These are phyloP conservation scores for Oscheius sp. DNA, from an alignment of 2,888 invertebrate genomes.

Conservation along the genomic window DNA sequence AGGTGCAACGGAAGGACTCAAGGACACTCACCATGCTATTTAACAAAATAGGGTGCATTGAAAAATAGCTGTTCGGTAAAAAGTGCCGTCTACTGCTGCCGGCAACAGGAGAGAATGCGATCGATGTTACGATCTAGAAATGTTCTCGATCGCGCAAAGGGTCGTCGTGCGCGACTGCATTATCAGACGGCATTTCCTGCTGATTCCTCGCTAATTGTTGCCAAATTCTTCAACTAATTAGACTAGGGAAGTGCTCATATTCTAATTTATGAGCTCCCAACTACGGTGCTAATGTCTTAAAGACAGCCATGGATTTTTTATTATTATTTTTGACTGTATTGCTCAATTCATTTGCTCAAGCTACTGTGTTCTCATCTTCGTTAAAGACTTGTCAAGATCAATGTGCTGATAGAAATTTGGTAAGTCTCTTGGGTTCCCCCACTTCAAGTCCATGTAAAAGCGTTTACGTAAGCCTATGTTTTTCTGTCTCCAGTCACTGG, in stretches of 20 bases:
- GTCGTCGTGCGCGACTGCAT: constrained; percentile 32
- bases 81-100: constrained; percentile 18
- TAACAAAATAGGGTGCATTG: too few relatives aligned
- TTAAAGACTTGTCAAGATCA: constrained; percentile 63
- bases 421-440: constrained; percentile 30
- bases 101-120: constrained; percentile 18
- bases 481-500: not conserved
- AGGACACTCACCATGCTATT: too few relatives aligned
- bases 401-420: constrained; percentile 67
- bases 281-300: constrained; percentile 2
- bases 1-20: too few relatives aligned
- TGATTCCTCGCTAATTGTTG: constrained; percentile 27
- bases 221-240: not conserved
- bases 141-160: constrained; percentile 33
- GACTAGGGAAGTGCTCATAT: not conserved
- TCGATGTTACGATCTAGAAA: constrained; percentile 38
- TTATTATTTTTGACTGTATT: not conserved
- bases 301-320: not conserved
- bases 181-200: constrained; percentile 32
- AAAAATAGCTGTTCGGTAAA: too few relatives aligned
- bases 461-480: not conserved
- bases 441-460: too few relatives aligned
- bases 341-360: constrained; percentile 5
- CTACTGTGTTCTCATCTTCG: constrained; percentile 64
- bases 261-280: constrained; percentile 8